Percentiles rank a stretch among this genome's conserved stretches.
phyloP scores from a whole-genome alignment of 2,797 vertebrate species.

The Macroramphosus scolopax region DNA sequence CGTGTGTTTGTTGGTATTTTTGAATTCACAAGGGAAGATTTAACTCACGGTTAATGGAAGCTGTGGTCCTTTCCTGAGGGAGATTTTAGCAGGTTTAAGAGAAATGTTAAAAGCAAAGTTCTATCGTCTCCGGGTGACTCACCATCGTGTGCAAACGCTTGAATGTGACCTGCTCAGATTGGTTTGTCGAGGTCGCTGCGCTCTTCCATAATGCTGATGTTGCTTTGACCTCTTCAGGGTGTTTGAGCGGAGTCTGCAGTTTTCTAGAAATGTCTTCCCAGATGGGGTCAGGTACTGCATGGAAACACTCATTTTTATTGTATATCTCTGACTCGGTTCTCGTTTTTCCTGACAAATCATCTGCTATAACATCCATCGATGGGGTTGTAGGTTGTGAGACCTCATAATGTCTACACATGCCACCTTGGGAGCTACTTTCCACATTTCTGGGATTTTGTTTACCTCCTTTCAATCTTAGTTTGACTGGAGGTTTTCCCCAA shows the following conservation, averaged over 20 bases:
- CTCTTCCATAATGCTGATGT: constrained; percentile 42
- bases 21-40: constrained; percentile 32
- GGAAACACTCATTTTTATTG: constrained; percentile 39
- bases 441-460: constrained; percentile 28
- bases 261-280: constrained; percentile 63
- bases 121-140: constrained; percentile 15
- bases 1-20: constrained; percentile 55
- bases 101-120: constrained; percentile 1
- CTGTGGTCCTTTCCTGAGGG: constrained; percentile 25
- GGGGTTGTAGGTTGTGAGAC: constrained; percentile 32
- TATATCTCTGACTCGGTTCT: constrained; percentile 45
- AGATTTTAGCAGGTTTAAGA: constrained; percentile 27
- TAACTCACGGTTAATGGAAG: constrained; percentile 9
- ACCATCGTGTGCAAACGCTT: constrained; percentile 12
- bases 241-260: constrained; percentile 24
- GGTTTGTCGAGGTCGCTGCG: constrained; percentile 24
- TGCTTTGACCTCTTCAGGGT: constrained; percentile 35
- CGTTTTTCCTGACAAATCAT: constrained; percentile 33
- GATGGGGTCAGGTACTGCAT: constrained; percentile 58
- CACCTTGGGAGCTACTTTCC: constrained; percentile 27
- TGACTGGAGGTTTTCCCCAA: constrained; percentile 16
- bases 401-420: constrained; percentile 24
- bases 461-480: constrained; percentile 3
- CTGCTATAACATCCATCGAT: constrained; percentile 25
- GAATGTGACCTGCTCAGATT: constrained; percentile 30